Base-by-base conservation (phyloP, 2,888 invertebrate species). In the Amphiduros pacificus region DNA sequence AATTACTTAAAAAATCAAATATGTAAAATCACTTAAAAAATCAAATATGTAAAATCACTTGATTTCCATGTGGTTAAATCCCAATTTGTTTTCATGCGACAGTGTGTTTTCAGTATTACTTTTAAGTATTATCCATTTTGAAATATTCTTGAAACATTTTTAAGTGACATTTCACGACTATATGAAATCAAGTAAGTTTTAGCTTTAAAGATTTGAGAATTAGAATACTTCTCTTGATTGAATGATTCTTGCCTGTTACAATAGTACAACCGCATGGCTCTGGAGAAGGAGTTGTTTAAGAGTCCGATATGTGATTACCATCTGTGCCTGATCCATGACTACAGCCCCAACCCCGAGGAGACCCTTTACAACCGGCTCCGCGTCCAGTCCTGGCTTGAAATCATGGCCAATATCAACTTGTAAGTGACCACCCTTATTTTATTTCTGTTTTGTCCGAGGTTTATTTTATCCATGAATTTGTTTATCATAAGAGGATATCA, bases 271-370 rank as follows among this genome's bases (percentile, higher is more conserved):
- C 32, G 50, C 17, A 48, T 26, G 22, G 26, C 49, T 9, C 26
- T 72, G 44, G 70, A 71, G 58, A 59, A 55, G 6, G 31, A 40
- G 28, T 32, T 72, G 48, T 67, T 71, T 55, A 60, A 58, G 11
- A 60, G 55, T 27, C 31, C 41, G 1, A 55, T 56, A 17, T 61
- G 64, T 20, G 51, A 70, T 26, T 71, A 69, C 56, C 68, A 71
- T 55, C 61, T 71, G n/a, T 66, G 70, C 63, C 61, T 73, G 29
- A 48, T 73, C 36, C 72, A 71, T 50, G 74, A 74, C 60, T 65
- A 72, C 60, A 71, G 69, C 55, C 57, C 63, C 36, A 62, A 64
- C 44, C 72, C 74, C 1, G 64, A 58, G 9, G 55, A 64, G 31
- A 72, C 71, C 6, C 54, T 66, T 40, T 68, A 71, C 57, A 72